Evolutionary conservation across 2,888 invertebrate species (phyloP).

Genomic region (Capitulum mitella): DNA sequence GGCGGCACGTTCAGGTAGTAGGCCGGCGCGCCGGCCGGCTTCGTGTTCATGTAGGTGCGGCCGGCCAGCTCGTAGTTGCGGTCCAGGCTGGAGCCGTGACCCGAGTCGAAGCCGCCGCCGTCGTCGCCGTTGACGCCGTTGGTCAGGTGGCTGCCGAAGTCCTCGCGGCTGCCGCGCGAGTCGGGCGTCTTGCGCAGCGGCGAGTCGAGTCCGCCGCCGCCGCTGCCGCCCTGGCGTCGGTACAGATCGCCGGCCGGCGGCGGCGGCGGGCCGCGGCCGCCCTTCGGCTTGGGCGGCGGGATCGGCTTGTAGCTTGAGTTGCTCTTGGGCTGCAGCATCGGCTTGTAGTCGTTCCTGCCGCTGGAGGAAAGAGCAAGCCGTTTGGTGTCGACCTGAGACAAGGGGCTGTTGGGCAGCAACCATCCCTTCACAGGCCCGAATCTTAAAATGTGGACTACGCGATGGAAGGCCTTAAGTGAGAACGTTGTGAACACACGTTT

Average conservation of each 20-base stretch:
- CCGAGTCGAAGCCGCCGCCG: slow-evolving; percentile 44
- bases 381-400: too few relatives aligned
- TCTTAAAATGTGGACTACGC: too few relatives aligned
- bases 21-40: slow-evolving; percentile 26
- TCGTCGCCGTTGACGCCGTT: slow-evolving; percentile 36
- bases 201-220: not conserved
- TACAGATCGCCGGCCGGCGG: slow-evolving; percentile 26
- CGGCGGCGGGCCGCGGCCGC: slow-evolving; percentile 30
- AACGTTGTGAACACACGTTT: too few relatives aligned
- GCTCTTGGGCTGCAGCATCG: slow-evolving; percentile 61
- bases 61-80: slow-evolving; percentile 49
- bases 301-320: slow-evolving; percentile 34
- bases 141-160: slow-evolving; percentile 28
- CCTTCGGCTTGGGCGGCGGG: slow-evolving; percentile 67
- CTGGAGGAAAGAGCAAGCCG: not conserved
- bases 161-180: not conserved
- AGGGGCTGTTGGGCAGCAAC: too few relatives aligned
- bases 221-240: not conserved
- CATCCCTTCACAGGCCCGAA: too few relatives aligned
- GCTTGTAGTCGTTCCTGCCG: slow-evolving; percentile 41
- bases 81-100: slow-evolving; percentile 49
- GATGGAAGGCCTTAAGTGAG: too few relatives aligned
- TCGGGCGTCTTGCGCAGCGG: not conserved
- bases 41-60: not conserved
- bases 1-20: slow-evolving; percentile 36